Evolutionary conservation across 2,797 vertebrate species (phyloP).

Genomic region (Nannoperca obscura): DNA sequence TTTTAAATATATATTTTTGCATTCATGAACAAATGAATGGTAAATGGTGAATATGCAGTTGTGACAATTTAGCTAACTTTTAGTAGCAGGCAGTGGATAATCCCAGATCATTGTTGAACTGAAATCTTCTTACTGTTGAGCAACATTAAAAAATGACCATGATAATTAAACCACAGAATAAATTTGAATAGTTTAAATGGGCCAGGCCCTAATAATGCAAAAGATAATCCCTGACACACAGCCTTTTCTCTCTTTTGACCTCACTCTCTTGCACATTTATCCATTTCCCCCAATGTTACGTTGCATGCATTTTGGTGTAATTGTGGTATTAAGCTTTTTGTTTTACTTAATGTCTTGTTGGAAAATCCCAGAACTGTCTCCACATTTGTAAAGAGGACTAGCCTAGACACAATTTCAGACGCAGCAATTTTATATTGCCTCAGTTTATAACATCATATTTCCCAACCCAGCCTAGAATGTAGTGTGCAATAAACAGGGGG

Average conservation of each 20-base stretch:
- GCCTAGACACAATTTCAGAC: too few species aligned
- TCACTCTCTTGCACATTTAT: background rate
- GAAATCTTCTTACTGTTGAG: slow-evolving; percentile 3
- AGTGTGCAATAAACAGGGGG: too few species aligned
- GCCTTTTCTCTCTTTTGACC: background rate
- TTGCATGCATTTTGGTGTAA: background rate
- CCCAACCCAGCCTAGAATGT: too few species aligned
- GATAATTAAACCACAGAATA: slow-evolving; percentile 25
- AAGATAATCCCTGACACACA: slow-evolving; percentile 33
- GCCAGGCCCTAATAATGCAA: background rate
- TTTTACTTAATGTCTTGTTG: background rate
- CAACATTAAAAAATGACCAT: background rate
- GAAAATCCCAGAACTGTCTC: background rate
- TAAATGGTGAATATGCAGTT: background rate
- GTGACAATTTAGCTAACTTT: background rate
- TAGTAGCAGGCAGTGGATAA: slow-evolving; percentile 31
- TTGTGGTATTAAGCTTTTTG: background rate
- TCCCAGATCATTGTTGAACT: slow-evolving; percentile 24
- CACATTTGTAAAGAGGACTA: background rate
- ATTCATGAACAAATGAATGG: background rate
- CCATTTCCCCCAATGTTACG: background rate
- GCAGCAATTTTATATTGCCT: too few species aligned
- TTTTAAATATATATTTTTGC: too few species aligned
- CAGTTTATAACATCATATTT: too few species aligned
- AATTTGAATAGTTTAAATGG: slow-evolving; percentile 12